phyloP scores from a whole-genome alignment of 2,888 invertebrate genomes.

The Ceriagrion tenellum region DNA sequence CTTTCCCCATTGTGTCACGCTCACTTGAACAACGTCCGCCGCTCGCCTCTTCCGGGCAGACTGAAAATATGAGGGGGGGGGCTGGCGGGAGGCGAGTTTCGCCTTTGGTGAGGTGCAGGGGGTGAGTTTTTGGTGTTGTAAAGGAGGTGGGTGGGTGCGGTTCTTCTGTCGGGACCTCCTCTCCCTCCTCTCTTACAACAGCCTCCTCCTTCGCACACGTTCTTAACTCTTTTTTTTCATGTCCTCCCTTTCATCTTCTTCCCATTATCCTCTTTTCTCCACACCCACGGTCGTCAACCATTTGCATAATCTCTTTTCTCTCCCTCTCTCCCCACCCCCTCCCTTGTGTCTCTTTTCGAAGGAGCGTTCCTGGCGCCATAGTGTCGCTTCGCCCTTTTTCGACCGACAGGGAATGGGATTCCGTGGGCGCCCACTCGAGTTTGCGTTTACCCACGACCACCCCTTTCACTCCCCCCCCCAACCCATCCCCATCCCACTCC shows the following conservation, averaged over 20 bases:
- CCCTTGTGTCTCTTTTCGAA: background rate
- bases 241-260: conserved; percentile 33
- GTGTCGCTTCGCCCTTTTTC: conserved; percentile 12
- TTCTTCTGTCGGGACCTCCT: background rate
- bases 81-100: background rate
- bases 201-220: background rate
- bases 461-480: background rate
- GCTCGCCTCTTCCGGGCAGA: background rate
- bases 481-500: background rate
- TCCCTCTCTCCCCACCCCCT: background rate
- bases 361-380: conserved; percentile 10
- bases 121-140: background rate
- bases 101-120: background rate
- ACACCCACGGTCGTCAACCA: conserved; percentile 34
- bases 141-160: background rate
- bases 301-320: conserved; percentile 43
- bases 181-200: background rate
- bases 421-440: conserved; percentile 20
- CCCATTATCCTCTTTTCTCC: conserved; percentile 26
- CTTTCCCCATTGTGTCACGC: background rate
- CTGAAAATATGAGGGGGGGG: no score
- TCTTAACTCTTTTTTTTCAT: background rate
- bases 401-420: background rate
- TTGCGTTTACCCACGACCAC: background rate
- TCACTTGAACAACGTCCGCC: background rate